These are phyloP conservation scores for Gerris lacustris DNA, from an alignment of 2,888 invertebrate species.

Conservation along the genomic window DNA sequence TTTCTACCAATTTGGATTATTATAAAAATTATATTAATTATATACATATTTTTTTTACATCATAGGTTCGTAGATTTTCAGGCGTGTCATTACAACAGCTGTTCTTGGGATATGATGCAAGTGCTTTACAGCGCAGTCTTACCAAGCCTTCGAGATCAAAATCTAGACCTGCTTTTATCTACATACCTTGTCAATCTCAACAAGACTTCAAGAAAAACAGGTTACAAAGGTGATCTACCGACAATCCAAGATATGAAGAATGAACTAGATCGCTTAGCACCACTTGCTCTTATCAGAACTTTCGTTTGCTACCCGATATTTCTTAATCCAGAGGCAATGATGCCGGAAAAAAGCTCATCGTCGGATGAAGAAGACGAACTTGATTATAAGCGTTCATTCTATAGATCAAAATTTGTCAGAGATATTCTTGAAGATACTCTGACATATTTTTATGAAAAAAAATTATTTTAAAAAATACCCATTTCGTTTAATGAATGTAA, in stretches of 20 bases:
- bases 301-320: not conserved
- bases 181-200: not conserved
- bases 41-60: not conserved
- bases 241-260: not conserved
- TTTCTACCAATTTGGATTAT: not conserved
- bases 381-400: not conserved
- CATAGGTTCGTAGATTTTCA: not conserved
- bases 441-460: not conserved
- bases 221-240: not conserved
- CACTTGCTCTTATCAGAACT: not conserved
- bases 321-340: not conserved
- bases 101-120: not conserved
- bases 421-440: not conserved
- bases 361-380: not conserved
- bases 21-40: not conserved
- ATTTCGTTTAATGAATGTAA: not conserved
- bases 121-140: not conserved
- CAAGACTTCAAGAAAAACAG: not conserved
- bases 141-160: not conserved
- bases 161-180: not conserved
- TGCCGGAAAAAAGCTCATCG: not conserved
- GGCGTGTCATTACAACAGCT: not conserved
- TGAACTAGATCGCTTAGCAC: not conserved
- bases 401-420: not conserved
- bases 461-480: not conserved